Evolutionary conservation across 2,797 vertebrate genomes (phyloP).

Genomic region (Sternotherus odoratus): DNA sequence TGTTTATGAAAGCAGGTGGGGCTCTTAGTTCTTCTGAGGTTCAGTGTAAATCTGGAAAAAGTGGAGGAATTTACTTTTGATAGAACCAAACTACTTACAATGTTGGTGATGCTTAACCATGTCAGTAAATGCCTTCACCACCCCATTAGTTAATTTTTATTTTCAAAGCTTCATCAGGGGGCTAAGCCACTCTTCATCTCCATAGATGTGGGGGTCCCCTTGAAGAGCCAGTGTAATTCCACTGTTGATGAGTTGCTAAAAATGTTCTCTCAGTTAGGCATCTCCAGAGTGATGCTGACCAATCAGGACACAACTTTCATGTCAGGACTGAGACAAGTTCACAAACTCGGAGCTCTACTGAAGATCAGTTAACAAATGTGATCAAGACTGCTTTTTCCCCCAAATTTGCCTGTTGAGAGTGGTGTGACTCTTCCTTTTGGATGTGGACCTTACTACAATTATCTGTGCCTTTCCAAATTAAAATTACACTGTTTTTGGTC

Average conservation of each 20-base stretch:
- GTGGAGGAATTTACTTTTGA: background rate
- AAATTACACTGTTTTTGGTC: too few species aligned
- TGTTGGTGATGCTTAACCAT: background rate
- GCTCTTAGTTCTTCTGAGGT: background rate
- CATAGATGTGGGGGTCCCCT: background rate
- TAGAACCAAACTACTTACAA: background rate
- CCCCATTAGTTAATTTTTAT: background rate
- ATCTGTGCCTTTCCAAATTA: too few species aligned
- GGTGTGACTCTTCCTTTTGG: too few species aligned
- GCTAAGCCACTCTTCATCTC: background rate
- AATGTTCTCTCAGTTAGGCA: too few species aligned
- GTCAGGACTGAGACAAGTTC: too few species aligned
- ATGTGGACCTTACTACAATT: too few species aligned
- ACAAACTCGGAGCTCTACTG: too few species aligned
- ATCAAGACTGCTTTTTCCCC: too few species aligned
- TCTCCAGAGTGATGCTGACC: too few species aligned
- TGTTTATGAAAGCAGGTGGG: background rate
- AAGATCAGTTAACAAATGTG: too few species aligned
- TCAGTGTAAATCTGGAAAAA: background rate
- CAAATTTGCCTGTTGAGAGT: too few species aligned
- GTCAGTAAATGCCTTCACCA: background rate
- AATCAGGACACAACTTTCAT: too few species aligned
- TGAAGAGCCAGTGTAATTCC: background rate
- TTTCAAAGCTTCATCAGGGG: background rate
- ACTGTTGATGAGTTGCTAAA: background rate